Evolutionary conservation across 2,113 vertebrate genomes (phyloP), one percentile per base, ranked within the genome.

Genomic region (Bufo gargarizans): DNA sequence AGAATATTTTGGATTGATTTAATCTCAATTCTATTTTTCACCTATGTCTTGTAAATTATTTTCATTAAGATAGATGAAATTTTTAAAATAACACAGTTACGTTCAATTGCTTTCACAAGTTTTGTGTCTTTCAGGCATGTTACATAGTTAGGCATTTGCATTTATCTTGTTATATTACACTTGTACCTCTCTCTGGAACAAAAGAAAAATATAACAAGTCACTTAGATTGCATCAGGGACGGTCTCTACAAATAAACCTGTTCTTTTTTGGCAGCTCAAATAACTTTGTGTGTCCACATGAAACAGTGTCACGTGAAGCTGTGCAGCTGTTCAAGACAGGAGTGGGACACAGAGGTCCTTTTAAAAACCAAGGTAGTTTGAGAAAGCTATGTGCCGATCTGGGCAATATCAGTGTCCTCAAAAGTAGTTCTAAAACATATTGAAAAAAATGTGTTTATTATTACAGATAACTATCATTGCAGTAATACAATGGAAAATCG

Each of bases 241-340:
- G 92, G 94, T 94, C 91, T 81, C 88, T 93, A 92, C 92, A 95
- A 96, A 94, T 94, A 95, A 94, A 92, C 92, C 91, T 91, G 69
- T 91, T 94, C 92, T 94, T 92, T 93, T 94, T 95, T 95, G 95
- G 93, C 94, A 93, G 90, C 90, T 86, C 88, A 92, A 94, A 93
- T 90, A 94, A 91, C 94, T 94, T 92, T 93, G 91, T 94, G 94
- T 90, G 16, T 92, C 90, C n/a, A 10, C 89, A 91, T 90, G 92
- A 93, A 93, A 92, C 90, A 88, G 88, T 90, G 84, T 74, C 92
- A 88, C 92, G 89, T 94, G 94, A 96, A 92, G 90, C 90, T 93
- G 85, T 92, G 90, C 95, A 96, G 95, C 95, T 96, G 95, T 90
- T 91, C 90, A 47, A 86, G 88, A 88, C 81, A 84, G 87, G 69